A percentile compares a stretch with the other conserved stretches of the same genome.
Conservation (phyloP, 2,888 invertebrate species). For the Calameuta filiformis region DNA sequence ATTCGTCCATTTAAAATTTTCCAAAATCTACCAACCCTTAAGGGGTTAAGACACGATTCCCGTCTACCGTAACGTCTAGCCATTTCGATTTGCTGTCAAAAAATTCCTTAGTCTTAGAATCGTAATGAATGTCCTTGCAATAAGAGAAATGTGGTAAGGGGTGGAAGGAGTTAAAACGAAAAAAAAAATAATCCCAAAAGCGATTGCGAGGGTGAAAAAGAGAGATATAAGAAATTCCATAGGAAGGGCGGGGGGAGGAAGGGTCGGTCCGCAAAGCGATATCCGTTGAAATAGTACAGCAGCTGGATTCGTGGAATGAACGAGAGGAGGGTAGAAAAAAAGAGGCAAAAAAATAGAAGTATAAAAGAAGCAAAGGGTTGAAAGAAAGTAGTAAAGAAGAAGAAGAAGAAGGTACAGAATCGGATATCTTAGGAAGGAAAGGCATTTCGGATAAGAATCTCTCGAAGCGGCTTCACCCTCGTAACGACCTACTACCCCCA, state of each 20-base stretch:
- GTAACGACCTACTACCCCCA: constrained; percentile 1
- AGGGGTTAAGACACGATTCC: neutral
- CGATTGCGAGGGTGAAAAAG: neutral
- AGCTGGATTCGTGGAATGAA: neutral
- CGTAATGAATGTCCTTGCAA: constrained; percentile 10
- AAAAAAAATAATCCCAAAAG: neutral
- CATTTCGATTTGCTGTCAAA: constrained; percentile 3
- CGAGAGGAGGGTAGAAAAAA: neutral
- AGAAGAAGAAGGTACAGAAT: neutral
- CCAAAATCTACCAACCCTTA: neutral
- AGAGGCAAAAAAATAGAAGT: neutral
- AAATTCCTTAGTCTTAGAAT: neutral
- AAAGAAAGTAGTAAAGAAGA: neutral
- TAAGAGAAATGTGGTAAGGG: neutral
- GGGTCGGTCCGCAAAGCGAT: neutral
- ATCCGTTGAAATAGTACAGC: constrained; percentile 11
- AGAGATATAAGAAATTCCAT: neutral
- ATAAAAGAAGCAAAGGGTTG: neutral
- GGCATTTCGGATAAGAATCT: constrained; percentile 4
- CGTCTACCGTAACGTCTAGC: neutral
- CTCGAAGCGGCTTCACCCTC: neutral
- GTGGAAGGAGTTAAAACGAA: neutral
- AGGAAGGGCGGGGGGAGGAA: neutral
- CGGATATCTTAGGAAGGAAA: neutral
- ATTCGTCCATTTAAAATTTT: neutral